Percentiles rank a stretch among this genome's conserved stretches.
Conservation (phyloP, 2,888 invertebrate genomes). For the Drosophila imparisetae region DNA sequence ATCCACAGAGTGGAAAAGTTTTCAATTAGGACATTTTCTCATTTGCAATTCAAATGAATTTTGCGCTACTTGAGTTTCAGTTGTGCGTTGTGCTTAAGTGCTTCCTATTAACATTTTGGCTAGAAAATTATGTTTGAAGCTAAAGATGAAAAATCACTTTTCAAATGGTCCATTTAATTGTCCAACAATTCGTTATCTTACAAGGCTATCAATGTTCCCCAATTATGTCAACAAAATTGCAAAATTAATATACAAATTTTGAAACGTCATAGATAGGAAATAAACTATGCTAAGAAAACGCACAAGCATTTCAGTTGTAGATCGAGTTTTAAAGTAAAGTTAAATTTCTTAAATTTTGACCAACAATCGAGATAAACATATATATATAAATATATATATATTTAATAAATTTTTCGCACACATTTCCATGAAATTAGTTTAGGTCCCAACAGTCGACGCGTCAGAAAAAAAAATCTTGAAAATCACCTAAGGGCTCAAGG, state of each 20-base stretch:
- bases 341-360: constrained; percentile 3
- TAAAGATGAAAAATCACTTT: constrained; percentile 33
- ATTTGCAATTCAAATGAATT: constrained; percentile 78
- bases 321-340: neutral
- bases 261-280: neutral
- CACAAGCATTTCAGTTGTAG: neutral
- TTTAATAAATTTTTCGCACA: constrained; percentile 16
- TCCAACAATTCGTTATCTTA: constrained; percentile 16
- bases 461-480: constrained; percentile 34
- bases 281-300: neutral
- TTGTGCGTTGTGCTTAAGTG: constrained; percentile 57
- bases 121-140: constrained; percentile 20
- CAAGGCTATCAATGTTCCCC: neutral
- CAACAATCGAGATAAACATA: neutral
- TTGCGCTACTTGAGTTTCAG: constrained; percentile 59
- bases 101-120: constrained; percentile 56
- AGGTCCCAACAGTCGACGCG: constrained; percentile 32
- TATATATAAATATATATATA: neutral
- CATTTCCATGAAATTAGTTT: constrained; percentile 43
- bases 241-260: neutral
- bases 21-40: constrained; percentile 74
- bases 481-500: constrained; percentile 58
- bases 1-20: constrained; percentile 57
- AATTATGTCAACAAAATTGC: neutral
- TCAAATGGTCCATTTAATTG: constrained; percentile 21